Evolutionary conservation across 2,888 invertebrate species (phyloP).

Genomic region (Polylopha cassiicola): DNA sequence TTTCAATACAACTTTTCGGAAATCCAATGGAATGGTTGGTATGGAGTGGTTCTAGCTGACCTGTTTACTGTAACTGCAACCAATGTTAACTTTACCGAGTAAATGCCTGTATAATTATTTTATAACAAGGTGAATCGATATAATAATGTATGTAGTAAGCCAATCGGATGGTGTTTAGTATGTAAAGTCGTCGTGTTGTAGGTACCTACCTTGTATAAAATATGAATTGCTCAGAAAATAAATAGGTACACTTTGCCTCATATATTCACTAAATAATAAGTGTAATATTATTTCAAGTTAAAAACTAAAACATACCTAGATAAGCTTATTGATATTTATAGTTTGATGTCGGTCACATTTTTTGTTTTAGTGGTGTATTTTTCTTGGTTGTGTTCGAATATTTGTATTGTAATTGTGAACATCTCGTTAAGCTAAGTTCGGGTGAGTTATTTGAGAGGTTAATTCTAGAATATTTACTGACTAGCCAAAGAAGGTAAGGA

Average conservation of each 20-base stretch:
- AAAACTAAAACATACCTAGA: slow-evolving; percentile 15
- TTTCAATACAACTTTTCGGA: too few species aligned
- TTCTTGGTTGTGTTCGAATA: slow-evolving; percentile 6
- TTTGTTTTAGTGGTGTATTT: slow-evolving; percentile 4
- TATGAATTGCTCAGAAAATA: slow-evolving; percentile 24
- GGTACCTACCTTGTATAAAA: slow-evolving; percentile 21
- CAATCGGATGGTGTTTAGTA: slow-evolving; percentile 17
- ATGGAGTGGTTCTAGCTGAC: too few species aligned
- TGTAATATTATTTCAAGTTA: slow-evolving; percentile 18
- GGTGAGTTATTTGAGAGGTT: slow-evolving; percentile 18
- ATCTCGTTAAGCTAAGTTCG: slow-evolving; percentile 6
- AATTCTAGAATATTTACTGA: slow-evolving; percentile 7
- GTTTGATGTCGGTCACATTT: slow-evolving; percentile 16
- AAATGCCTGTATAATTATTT: too few species aligned
- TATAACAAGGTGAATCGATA: too few species aligned
- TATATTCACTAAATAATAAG: slow-evolving; percentile 22
- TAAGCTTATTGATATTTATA: slow-evolving; percentile 17
- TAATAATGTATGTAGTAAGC: slow-evolving; percentile 11
- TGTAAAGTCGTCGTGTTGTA: slow-evolving; percentile 20
- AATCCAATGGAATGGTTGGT: too few species aligned
- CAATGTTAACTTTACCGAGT: slow-evolving; percentile 6
- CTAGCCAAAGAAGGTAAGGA: slow-evolving; percentile 1
- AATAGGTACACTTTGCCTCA: slow-evolving; percentile 23
- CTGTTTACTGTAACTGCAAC: too few species aligned
- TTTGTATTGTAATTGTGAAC: slow-evolving; percentile 7